These are phyloP conservation scores for Drosophila longiperda DNA, from an alignment of 2,888 invertebrate species.

Conservation along the genomic window DNA sequence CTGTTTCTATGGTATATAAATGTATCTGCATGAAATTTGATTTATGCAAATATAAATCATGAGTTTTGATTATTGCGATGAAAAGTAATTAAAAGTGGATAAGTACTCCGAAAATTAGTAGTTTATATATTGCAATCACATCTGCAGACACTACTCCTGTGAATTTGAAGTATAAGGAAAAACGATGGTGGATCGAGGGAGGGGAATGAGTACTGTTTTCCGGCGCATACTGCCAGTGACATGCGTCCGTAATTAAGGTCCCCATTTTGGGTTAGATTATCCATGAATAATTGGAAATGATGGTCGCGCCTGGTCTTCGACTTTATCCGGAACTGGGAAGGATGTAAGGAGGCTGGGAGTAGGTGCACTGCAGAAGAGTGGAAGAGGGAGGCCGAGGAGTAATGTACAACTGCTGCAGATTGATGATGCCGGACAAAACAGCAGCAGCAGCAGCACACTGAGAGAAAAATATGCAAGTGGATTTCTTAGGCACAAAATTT, in stretches of 20 bases:
- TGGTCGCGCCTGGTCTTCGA: conserved; percentile 43
- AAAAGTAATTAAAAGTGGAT: background rate
- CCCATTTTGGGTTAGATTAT: conserved; percentile 85
- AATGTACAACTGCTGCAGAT: conserved; percentile 65
- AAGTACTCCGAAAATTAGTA: conserved; percentile 28
- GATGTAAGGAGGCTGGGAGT: background rate
- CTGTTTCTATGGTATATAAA: background rate
- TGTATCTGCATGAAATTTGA: background rate
- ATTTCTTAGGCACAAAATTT: background rate
- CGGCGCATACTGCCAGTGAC: conserved; percentile 62
- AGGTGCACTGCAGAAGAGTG: background rate
- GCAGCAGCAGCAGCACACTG: conserved; percentile 12
- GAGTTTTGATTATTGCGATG: background rate
- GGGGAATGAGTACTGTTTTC: background rate
- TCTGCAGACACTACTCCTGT: conserved; percentile 2
- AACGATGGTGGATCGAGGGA: background rate
- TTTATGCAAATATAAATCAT: background rate
- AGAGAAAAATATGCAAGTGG: background rate
- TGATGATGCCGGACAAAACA: conserved; percentile 65
- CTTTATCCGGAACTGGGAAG: background rate
- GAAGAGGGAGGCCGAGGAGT: conserved; percentile 14
- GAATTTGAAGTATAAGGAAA: background rate
- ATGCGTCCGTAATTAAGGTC: conserved; percentile 84
- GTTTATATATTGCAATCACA: conserved; percentile 53
- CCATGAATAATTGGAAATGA: conserved; percentile 84